Conservation (phyloP, 2,113 vertebrate species). For the Paramormyrops kingsleyae region DNA sequence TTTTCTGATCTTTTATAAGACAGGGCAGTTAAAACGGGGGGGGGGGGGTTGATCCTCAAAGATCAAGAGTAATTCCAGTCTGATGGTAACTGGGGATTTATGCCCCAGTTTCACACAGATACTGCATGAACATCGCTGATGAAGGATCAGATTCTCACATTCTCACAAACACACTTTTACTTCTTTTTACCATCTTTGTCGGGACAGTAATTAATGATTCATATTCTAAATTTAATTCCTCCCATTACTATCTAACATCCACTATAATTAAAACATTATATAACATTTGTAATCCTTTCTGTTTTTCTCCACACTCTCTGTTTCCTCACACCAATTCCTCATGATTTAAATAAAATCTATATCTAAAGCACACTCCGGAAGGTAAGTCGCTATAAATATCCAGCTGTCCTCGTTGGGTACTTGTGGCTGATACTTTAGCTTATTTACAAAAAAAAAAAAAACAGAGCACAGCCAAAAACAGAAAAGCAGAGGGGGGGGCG, state of each 20-base stretch:
- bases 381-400: constrained; percentile 5
- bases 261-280: neutral
- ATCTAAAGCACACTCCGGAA: neutral
- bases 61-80: neutral
- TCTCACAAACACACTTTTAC: neutral
- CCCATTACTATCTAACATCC: neutral
- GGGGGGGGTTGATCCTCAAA: neutral
- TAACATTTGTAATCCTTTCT: neutral
- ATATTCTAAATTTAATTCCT: neutral
- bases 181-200: neutral
- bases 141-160: neutral
- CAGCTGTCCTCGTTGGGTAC: neutral
- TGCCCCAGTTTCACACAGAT: neutral
- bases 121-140: neutral
- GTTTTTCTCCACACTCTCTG: neutral
- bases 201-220: neutral
- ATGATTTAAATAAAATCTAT: neutral
- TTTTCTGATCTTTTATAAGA: neutral
- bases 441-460: neutral
- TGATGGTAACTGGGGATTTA: neutral
- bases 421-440: neutral
- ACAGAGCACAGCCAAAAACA: neutral
- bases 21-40: neutral
- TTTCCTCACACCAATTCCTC: neutral
- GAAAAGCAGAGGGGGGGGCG: neutral